phyloP scores from a whole-genome alignment of 2,888 invertebrate genomes.

The Hirtodrosophila duncani region DNA sequence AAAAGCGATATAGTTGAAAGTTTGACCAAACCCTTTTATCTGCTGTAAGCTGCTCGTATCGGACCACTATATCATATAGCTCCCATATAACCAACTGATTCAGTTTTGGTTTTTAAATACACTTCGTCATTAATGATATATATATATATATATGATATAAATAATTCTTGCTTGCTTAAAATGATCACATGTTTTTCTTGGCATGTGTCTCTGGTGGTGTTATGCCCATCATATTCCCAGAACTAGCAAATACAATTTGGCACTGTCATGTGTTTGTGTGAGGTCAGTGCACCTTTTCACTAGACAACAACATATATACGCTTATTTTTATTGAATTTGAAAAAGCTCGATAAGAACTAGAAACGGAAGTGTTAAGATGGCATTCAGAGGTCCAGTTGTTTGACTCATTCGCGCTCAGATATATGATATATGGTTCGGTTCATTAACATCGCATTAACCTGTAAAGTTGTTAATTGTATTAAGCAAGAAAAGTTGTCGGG shows the following conservation, averaged over 20 bases:
- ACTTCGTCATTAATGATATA: too few relatives aligned
- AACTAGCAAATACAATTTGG: slow-evolving; percentile 5
- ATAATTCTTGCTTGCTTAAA: slow-evolving; percentile 10
- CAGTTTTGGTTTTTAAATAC: too few relatives aligned
- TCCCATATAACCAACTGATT: too few relatives aligned
- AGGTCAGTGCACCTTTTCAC: slow-evolving; percentile 56
- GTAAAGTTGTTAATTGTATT: slow-evolving; percentile 18
- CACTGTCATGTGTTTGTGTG: slow-evolving; percentile 21
- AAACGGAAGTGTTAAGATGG: too few relatives aligned
- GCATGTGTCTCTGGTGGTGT: slow-evolving; percentile 18
- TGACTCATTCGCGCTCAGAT: not conserved
- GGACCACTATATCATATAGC: too few relatives aligned
- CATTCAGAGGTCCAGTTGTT: too few relatives aligned
- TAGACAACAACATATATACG: too few relatives aligned
- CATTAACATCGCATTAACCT: slow-evolving; percentile 12
- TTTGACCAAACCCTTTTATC: too few relatives aligned
- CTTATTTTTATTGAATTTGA: too few relatives aligned
- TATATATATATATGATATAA: slow-evolving; percentile 3
- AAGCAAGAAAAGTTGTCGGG: slow-evolving; percentile 1
- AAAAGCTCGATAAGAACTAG: too few relatives aligned
- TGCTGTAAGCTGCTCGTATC: too few relatives aligned
- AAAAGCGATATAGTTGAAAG: too few relatives aligned
- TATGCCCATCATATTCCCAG: slow-evolving; percentile 16
- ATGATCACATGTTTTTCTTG: slow-evolving; percentile 27
- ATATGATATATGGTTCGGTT: slow-evolving; percentile 7